Evolutionary conservation across 1,140 invertebrate genomes (phyloP).

Genomic region (Drosophila arizonae): DNA sequence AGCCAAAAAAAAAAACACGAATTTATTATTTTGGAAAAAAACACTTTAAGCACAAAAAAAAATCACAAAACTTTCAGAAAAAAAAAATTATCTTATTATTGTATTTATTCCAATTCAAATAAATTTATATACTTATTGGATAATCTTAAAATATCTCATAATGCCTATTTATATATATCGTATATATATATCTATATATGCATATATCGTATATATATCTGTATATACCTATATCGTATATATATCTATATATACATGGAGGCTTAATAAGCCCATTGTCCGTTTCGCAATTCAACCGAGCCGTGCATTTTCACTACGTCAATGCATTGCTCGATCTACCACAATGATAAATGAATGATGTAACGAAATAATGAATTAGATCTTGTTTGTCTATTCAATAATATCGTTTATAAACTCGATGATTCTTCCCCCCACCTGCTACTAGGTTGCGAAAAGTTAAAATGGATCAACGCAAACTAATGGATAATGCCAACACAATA

Average conservation of each 20-base stretch:
- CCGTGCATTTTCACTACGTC: too few relatives aligned
- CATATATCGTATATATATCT: too few relatives aligned
- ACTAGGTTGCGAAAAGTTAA: constrained; percentile 98
- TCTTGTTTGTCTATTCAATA: constrained; percentile 24
- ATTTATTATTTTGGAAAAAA: too few relatives aligned
- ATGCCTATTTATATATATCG: background rate
- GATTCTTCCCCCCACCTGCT: constrained; percentile 59
- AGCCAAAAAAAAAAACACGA: constrained; percentile 37
- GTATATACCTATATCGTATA: too few relatives aligned
- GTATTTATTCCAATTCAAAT: constrained; percentile 2
- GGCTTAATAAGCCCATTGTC: too few relatives aligned
- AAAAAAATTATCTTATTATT: background rate
- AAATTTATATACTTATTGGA: background rate
- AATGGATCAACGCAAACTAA: constrained; percentile 99
- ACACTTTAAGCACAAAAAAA: constrained; percentile 34
- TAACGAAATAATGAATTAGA: too few relatives aligned
- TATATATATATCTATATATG: background rate
- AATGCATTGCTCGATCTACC: too few relatives aligned
- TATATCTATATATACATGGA: too few relatives aligned
- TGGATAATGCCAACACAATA: constrained; percentile 99
- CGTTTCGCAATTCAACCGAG: too few relatives aligned
- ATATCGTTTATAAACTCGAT: constrained; percentile 57
- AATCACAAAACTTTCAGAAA: constrained; percentile 3
- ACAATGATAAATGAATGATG: too few relatives aligned
- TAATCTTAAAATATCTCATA: too few relatives aligned